phyloP scores from a whole-genome alignment of 1,140 invertebrate species.

The Trichomalopsis sarcophagae region DNA sequence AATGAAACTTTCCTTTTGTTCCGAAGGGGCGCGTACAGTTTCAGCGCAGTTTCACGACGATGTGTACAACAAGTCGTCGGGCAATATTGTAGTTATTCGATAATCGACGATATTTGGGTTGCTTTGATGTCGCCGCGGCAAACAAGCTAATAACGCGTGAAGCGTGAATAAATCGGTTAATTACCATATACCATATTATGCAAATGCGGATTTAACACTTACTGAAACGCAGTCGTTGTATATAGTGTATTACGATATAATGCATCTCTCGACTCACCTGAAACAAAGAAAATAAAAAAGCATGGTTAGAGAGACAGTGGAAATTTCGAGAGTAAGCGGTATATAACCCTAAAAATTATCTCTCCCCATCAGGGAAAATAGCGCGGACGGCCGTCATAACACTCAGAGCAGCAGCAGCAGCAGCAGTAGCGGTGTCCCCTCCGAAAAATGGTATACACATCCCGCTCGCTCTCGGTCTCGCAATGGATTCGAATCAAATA shows the following conservation, averaged over 20 bases:
- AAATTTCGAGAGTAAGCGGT: neutral
- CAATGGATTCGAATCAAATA: slow-evolving; percentile 29
- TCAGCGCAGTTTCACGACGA: too few relatives aligned
- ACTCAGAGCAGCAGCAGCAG: neutral
- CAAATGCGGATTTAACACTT: slow-evolving; percentile 13
- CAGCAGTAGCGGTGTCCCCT: neutral
- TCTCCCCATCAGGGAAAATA: neutral
- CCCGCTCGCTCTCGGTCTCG: neutral
- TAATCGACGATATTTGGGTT: neutral
- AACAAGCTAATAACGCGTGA: neutral
- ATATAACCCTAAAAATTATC: neutral
- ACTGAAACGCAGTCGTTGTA: neutral
- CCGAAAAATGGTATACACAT: neutral
- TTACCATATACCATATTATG: neutral
- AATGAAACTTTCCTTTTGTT: too few relatives aligned
- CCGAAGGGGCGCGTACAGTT: too few relatives aligned
- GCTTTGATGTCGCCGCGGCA: neutral
- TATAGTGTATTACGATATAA: neutral
- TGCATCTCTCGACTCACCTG: slow-evolving; percentile 38
- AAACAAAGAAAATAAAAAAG: slow-evolving; percentile 29
- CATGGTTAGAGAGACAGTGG: neutral
- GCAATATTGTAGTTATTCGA: neutral
- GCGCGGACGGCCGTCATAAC: neutral
- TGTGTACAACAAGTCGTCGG: too few relatives aligned
- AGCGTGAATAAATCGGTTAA: neutral